Evolutionary conservation across 2,113 vertebrate species (phyloP), one percentile per base, ranked within the genome.

Genomic region (Castor canadensis): DNA sequence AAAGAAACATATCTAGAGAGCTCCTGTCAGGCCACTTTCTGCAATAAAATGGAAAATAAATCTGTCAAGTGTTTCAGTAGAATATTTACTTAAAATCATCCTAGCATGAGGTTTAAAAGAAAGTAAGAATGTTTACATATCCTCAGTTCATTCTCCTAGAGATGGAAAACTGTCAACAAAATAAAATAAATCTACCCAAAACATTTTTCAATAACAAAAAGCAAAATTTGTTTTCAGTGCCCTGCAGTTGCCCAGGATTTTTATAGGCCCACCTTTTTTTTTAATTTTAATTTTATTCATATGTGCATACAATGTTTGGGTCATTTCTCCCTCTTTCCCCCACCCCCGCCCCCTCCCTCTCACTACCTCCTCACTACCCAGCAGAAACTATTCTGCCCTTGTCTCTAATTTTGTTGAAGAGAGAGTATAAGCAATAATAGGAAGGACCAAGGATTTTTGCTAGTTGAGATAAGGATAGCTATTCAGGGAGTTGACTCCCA

Each of bases 81-180:
- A 94, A 73, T 28, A 20, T 54, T 95, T 90, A 35, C 71, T 49
- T 60, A 80, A 95, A 93, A 82, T 85, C 32, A 73, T 72, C 8
- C 13, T 43, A 60, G 64, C 1, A 64, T 19, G 52, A 11, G 9
- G 22, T 28, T 80, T 69, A 22, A 43, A 92, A 87, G 22, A 54
- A 9, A 96, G 12, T 3, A 62, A 88, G 9, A 40, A n/a, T 56
- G 20, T 56, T 28, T 16, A 10, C 2, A 13, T 19, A 66, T 19
- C 45, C 8, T 9, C 87, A 92, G 43, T 71, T 94, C 69, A 80
- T 52, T 93, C 87, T 87, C 62, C 3, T 85, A 90, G 16, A 73
- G 28, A 72, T 32, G 32, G 8, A 49, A 71, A 73, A 64, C 38
- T 62, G 22, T 69, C 60, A 89, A 24, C 10, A 79, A 94, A 94